Evolutionary conservation across 2,888 invertebrate species (phyloP).

Genomic region (Lydus trimaculatus): DNA sequence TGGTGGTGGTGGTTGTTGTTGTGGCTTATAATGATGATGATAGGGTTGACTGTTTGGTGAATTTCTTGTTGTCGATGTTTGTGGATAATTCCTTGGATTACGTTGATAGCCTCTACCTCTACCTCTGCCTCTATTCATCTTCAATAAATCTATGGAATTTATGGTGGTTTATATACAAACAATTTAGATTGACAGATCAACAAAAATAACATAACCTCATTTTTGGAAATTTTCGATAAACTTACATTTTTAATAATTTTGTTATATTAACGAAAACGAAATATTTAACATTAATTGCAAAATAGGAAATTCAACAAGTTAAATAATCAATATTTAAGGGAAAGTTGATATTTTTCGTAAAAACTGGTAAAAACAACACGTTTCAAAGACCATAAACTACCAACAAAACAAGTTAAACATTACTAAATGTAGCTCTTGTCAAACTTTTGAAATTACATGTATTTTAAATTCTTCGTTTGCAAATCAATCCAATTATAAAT

Average conservation of each 20-base stretch:
- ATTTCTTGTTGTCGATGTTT: slow-evolving; percentile 18
- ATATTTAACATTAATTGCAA: neutral
- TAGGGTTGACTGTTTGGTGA: slow-evolving; percentile 10
- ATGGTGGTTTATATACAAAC: neutral
- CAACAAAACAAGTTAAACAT: too few species aligned
- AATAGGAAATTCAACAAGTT: neutral
- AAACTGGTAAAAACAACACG: slow-evolving; percentile 2
- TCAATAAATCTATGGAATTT: neutral
- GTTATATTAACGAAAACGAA: neutral
- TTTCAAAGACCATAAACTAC: neutral
- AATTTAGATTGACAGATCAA: slow-evolving; percentile 17
- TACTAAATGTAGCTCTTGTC: neutral
- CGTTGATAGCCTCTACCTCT: slow-evolving; percentile 36
- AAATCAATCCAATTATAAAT: too few species aligned
- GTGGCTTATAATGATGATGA: slow-evolving; percentile 2
- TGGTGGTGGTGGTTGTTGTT: neutral
- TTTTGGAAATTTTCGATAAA: neutral
- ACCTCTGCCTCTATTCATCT: slow-evolving; percentile 37
- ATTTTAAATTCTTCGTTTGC: too few species aligned
- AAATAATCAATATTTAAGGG: neutral
- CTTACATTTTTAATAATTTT: neutral
- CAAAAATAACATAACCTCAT: slow-evolving; percentile 23
- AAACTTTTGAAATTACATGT: too few species aligned
- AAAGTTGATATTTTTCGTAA: neutral
- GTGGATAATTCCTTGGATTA: slow-evolving; percentile 21